phyloP scores from a whole-genome alignment of 1,140 invertebrate species.

The Drosophila bipectinata region DNA sequence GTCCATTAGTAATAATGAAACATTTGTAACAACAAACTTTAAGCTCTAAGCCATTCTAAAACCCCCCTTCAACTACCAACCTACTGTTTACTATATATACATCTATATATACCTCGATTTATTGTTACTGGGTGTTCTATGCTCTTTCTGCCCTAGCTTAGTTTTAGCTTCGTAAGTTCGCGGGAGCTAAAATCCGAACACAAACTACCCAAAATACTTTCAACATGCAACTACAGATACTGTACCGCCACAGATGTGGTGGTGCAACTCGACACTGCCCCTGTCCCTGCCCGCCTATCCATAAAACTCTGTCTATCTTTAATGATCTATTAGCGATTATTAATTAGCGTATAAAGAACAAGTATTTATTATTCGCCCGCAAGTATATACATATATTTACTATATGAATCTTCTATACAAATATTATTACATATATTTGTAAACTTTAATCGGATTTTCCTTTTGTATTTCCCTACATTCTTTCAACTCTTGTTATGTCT shows the following conservation, averaged over 20 bases:
- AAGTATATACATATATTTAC: constrained; percentile 41
- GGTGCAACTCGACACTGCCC: constrained; percentile 38
- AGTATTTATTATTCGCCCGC: constrained; percentile 59
- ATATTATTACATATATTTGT: constrained; percentile 60
- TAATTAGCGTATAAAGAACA: constrained; percentile 62
- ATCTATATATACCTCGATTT: constrained; percentile 41
- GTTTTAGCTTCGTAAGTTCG: constrained; percentile 72
- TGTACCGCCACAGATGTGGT: not conserved
- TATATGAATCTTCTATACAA: constrained; percentile 49
- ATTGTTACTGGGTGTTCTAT: constrained; percentile 61
- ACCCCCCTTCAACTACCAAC: constrained; percentile 15
- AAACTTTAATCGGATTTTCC: constrained; percentile 72
- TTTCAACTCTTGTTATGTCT: constrained; percentile 76
- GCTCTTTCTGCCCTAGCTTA: constrained; percentile 62
- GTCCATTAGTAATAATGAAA: constrained; percentile 41
- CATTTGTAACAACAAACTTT: constrained; percentile 49
- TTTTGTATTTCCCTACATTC: constrained; percentile 78
- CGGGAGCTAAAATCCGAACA: constrained; percentile 55
- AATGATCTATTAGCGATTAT: constrained; percentile 62
- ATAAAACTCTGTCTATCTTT: constrained; percentile 55
- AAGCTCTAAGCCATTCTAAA: constrained; percentile 61
- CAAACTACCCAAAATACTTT: constrained; percentile 20
- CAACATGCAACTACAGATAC: constrained; percentile 22
- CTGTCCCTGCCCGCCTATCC: constrained; percentile 25
- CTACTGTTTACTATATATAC: constrained; percentile 46